Base-by-base conservation (phyloP, 2,888 invertebrate genomes). In the Podotricha telesiphe region DNA sequence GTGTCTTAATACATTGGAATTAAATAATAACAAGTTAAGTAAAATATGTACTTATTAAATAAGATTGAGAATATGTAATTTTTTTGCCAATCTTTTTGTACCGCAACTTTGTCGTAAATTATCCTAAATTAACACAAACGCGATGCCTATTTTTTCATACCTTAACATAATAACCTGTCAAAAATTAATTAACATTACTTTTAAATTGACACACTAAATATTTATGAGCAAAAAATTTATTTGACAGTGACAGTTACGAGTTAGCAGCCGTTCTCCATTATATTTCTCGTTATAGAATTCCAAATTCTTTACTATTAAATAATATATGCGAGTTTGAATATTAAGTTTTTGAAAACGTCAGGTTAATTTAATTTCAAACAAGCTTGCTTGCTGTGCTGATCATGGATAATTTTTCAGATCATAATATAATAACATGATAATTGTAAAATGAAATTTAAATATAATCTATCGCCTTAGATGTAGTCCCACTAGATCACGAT, bases 261-360 rank as follows among this genome's bases (percentile, higher is more conserved):
- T n/a, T 28, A 61, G 59, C 65, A n/a, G 61, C 58, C 48, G 53
- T 40, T 56, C n/a, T 19, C 11, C 62, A 17, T 64, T 67, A 69
- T 72, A 59, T 65, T 68, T 63, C 69, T 72, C 69, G 63, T 61
- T 72, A 62, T 71, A 28, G 4, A 28, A 37, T 58, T 40, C n/a
- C 68, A 66, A 68, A 72, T 70, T 65, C 56, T 28, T 63, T 40
- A 28, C 65, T 50, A 65, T 72, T 69, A 67, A 67, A 69, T n/a
- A n/a, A n/a, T 62, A 55, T 61, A 28, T 64, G 66, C 63, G 37
- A 63, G 56, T 42, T 42, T 11, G 13, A 42, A 42, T 42, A 13
- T 37, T 37, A 37, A 10, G 10, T 37, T 8, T 37, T 8, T 13
- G 2, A 13, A 13, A 2, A 42, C 2, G 1, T 42, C 10, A 37